phyloP scores from a whole-genome alignment of 2,797 vertebrate genomes.

The Eremophila alpestris region DNA sequence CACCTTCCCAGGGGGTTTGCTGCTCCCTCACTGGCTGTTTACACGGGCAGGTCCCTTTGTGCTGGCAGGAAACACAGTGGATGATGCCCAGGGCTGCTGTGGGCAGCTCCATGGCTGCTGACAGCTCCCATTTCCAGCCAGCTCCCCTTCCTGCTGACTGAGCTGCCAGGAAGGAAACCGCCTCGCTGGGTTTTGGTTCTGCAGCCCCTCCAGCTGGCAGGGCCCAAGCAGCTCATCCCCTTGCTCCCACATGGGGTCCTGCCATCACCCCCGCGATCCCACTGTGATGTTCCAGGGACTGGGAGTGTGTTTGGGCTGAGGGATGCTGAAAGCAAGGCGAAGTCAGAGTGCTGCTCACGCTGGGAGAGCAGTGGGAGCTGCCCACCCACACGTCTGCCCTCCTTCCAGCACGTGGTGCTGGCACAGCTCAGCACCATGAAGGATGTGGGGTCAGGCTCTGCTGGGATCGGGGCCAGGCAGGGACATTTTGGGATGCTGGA shows the following conservation, averaged over 20 bases:
- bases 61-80: not conserved
- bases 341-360: fast-evolving
- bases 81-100: not conserved
- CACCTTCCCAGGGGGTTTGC: not conserved
- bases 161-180: conserved; percentile 30
- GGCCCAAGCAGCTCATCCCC: not conserved
- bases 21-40: not conserved
- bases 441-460: not conserved
- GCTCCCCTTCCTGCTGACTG: conserved; percentile 10
- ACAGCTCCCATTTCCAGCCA: not conserved
- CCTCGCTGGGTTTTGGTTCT: not conserved
- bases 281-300: fast-evolving
- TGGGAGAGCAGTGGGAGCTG: not conserved
- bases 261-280: fast-evolving
- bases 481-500: not conserved
- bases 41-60: not conserved
- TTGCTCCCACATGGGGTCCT: fast-evolving
- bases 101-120: not conserved
- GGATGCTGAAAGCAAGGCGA: not conserved
- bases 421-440: not conserved
- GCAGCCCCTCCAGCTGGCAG: not conserved
- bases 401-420: fast-evolving
- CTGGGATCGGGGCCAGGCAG: not conserved
- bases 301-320: not conserved
- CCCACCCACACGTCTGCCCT: not conserved